These are phyloP conservation scores for Caenorhabditis wallacei DNA, from an alignment of 2,888 invertebrate species.

Conservation along the genomic window DNA sequence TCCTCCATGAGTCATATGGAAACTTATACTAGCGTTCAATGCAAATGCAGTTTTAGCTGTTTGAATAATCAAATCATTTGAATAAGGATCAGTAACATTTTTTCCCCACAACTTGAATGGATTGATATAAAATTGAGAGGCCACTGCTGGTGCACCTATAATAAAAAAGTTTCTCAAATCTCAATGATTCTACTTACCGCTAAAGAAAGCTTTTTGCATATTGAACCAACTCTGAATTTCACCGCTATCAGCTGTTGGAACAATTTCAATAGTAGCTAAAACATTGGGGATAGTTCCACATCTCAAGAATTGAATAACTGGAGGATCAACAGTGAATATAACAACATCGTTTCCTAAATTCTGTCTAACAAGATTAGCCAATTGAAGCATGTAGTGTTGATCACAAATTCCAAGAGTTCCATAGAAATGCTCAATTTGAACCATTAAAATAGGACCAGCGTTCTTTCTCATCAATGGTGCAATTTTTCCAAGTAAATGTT, in stretches of 20 bases:
- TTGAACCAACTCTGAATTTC: conserved; percentile 39
- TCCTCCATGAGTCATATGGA: conserved; percentile 77
- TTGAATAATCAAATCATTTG: conserved; percentile 34
- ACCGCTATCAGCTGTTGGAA: conserved; percentile 23
- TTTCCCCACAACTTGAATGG: conserved; percentile 53
- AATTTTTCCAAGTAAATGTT: conserved; percentile 56
- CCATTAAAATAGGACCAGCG: conserved; percentile 84
- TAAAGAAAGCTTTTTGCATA: conserved; percentile 46
- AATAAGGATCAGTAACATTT: conserved; percentile 23
- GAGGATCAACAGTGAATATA: conserved; percentile 86
- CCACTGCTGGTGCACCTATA: conserved; percentile 53
- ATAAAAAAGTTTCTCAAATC: neutral
- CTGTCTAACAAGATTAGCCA: conserved; percentile 87
- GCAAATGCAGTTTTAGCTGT: conserved; percentile 44
- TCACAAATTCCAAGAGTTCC: conserved; percentile 88
- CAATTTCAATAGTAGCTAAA: conserved; percentile 45
- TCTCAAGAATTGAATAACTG: conserved; percentile 33
- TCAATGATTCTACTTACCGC: neutral
- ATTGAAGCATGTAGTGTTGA: conserved; percentile 87
- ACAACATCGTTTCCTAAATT: conserved; percentile 87
- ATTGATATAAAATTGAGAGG: conserved; percentile 52
- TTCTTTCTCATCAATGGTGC: conserved; percentile 84
- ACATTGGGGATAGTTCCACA: conserved; percentile 41
- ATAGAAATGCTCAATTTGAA: conserved; percentile 86
- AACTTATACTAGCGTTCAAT: conserved; percentile 65